Percentiles rank a stretch among this genome's conserved stretches.
phyloP scores from a whole-genome alignment of 2,888 invertebrate species.

The Urechis unicinctus region DNA sequence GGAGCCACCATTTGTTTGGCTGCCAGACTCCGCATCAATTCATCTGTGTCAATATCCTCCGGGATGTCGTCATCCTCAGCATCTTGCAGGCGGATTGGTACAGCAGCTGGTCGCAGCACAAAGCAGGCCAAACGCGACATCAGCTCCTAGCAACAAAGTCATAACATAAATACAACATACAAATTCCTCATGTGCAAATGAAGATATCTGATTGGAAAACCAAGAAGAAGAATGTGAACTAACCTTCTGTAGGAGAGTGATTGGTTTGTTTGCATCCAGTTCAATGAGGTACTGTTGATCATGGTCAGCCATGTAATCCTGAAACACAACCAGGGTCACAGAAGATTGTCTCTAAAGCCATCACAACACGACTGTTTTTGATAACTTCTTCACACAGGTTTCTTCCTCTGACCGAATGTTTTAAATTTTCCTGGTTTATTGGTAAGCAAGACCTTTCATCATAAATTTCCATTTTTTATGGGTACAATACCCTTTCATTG shows the following conservation, averaged over 20 bases:
- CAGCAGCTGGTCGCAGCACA: slow-evolving; percentile 42
- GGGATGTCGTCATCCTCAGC: slow-evolving; percentile 44
- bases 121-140: slow-evolving; percentile 40
- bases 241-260: slow-evolving; percentile 38
- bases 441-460: neutral
- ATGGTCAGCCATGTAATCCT: slow-evolving; percentile 50
- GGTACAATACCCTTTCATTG: too few relatives aligned
- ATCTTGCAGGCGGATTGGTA: slow-evolving; percentile 40
- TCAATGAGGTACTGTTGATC: slow-evolving; percentile 48
- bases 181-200: too few relatives aligned
- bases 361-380: too few relatives aligned
- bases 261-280: slow-evolving; percentile 44
- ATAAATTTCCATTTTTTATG: too few relatives aligned
- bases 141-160: slow-evolving; percentile 38
- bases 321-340: too few relatives aligned
- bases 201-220: too few relatives aligned
- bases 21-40: slow-evolving; percentile 38
- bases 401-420: too few relatives aligned
- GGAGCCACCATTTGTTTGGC: slow-evolving; percentile 43
- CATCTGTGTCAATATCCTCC: slow-evolving; percentile 47
- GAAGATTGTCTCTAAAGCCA: neutral
- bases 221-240: neutral
- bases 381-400: too few relatives aligned
- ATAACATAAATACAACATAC: too few relatives aligned
- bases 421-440: too few relatives aligned